phyloP scores from a whole-genome alignment of 2,888 invertebrate genomes.

The Drosophila meridiana region DNA sequence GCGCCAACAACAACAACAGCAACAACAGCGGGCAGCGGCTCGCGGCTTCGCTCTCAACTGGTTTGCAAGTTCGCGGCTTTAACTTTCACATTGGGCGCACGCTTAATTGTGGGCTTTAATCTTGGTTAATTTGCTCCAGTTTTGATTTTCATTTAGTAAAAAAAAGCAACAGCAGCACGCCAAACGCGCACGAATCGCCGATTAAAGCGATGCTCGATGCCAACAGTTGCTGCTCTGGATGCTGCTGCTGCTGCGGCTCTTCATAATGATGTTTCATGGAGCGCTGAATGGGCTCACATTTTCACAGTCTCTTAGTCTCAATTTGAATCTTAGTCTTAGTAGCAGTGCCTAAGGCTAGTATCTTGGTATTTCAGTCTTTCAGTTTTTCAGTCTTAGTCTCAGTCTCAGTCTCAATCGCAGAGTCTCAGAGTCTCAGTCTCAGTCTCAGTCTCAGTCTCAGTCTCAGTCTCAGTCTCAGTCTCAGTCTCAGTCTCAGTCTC shows the following conservation, averaged over 20 bases:
- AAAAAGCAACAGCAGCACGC: slow-evolving; percentile 28
- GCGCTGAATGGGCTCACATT: slow-evolving; percentile 12
- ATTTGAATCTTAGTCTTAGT: neutral
- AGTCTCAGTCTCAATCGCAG: neutral
- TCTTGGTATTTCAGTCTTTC: neutral
- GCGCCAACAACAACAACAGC: slow-evolving; percentile 37
- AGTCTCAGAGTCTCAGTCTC: neutral
- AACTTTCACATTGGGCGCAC: slow-evolving; percentile 77
- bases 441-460: neutral
- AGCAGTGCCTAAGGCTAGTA: neutral
- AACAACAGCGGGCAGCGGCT: slow-evolving; percentile 17
- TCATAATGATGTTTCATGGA: slow-evolving; percentile 13
- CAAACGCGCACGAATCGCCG: slow-evolving; percentile 49
- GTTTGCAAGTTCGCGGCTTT: slow-evolving; percentile 66
- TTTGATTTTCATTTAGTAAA: slow-evolving; percentile 61
- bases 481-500: neutral
- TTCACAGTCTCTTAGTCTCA: slow-evolving; percentile 5
- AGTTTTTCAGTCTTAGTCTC: neutral
- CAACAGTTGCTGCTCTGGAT: neutral
- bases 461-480: neutral
- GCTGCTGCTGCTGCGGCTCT: neutral
- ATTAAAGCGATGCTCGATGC: slow-evolving; percentile 43
- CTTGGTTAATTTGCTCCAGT: slow-evolving; percentile 78
- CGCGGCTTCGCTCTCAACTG: slow-evolving; percentile 52
- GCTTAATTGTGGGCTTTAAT: slow-evolving; percentile 75